Percentiles rank a stretch among this genome's conserved stretches.
Conservation (phyloP, 1,140 invertebrate species). For the Dufourea novaeangliae region DNA sequence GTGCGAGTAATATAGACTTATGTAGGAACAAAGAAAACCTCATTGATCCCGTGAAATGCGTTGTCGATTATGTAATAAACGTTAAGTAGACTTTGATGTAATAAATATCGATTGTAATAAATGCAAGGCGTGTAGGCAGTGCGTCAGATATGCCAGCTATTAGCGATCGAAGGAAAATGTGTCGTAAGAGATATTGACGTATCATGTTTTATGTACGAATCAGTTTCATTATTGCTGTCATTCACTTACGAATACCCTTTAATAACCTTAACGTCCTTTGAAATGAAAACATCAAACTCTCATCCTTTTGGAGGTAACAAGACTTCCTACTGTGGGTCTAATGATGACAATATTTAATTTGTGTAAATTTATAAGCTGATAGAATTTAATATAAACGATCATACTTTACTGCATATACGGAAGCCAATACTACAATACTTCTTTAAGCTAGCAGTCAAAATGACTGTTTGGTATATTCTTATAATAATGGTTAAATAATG, state of each 20-base stretch:
- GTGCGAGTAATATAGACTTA: background rate
- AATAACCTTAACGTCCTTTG: background rate
- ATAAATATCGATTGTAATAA: slow-evolving; percentile 14
- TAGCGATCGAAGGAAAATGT: background rate
- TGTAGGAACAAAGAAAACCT: background rate
- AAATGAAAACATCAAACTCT: background rate
- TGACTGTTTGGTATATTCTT: too few relatives aligned
- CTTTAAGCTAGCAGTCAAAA: too few relatives aligned
- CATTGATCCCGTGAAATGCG: background rate
- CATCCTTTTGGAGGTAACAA: background rate
- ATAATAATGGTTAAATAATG: too few relatives aligned
- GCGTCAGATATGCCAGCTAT: background rate
- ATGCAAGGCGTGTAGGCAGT: background rate
- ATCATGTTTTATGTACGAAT: slow-evolving; percentile 22
- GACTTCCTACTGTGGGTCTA: too few relatives aligned
- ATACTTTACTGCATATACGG: too few relatives aligned
- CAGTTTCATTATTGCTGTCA: background rate
- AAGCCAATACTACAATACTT: too few relatives aligned
- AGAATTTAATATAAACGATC: too few relatives aligned
- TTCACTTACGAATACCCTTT: background rate
- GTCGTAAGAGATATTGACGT: background rate
- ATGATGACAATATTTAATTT: too few relatives aligned
- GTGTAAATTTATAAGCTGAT: too few relatives aligned
- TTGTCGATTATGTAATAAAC: background rate
- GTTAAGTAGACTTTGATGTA: slow-evolving; percentile 5